phyloP scores from a whole-genome alignment of 2,113 vertebrate genomes.

The Burhinus bistriatus region DNA sequence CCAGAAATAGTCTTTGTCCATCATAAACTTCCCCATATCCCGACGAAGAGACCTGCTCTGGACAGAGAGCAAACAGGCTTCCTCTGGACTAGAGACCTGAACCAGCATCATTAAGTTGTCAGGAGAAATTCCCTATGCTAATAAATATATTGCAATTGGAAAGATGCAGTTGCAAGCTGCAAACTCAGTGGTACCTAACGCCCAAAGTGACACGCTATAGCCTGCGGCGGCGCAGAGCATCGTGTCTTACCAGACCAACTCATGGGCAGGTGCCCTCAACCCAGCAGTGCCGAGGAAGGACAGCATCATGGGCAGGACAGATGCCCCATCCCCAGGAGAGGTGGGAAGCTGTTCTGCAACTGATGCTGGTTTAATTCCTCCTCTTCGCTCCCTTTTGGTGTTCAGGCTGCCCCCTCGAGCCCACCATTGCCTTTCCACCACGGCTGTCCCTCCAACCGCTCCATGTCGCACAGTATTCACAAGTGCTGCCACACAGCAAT shows the following conservation, averaged over 20 bases:
- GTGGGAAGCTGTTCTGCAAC: background rate
- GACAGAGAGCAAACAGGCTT: background rate
- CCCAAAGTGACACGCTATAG: rapidly evolving
- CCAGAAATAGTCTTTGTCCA: background rate
- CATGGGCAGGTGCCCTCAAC: background rate
- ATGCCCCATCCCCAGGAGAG: background rate
- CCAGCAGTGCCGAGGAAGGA: background rate
- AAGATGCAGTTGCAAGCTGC: background rate
- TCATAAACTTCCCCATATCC: background rate
- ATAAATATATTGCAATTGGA: rapidly evolving
- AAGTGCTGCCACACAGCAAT: background rate
- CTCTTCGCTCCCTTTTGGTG: rapidly evolving
- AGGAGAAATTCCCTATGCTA: background rate
- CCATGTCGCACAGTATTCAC: rapidly evolving
- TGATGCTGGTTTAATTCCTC: background rate
- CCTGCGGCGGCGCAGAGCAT: background rate
- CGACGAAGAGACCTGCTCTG: rapidly evolving
- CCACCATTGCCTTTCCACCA: background rate
- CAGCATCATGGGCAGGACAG: background rate
- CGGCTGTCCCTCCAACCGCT: rapidly evolving
- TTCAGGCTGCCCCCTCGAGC: background rate
- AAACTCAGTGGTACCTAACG: rapidly evolving
- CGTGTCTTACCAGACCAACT: rapidly evolving
- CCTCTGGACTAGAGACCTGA: background rate
- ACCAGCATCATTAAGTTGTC: background rate